Base-by-base conservation (phyloP, 2,888 invertebrate genomes). In the Eucriotettix oculatus region DNA sequence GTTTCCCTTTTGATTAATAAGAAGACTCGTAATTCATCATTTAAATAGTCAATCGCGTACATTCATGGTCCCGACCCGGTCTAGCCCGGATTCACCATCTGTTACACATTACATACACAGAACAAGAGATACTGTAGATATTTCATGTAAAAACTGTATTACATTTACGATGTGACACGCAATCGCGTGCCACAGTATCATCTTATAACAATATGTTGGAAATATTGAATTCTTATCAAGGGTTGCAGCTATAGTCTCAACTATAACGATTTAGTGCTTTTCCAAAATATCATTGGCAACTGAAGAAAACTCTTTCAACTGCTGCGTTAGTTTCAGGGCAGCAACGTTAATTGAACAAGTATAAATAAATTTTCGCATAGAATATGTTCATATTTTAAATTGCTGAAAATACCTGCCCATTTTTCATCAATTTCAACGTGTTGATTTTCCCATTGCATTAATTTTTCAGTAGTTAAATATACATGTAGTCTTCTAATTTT, bases 331-430 rank as follows among this genome's bases (percentile, higher is more conserved):
- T 60, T 58, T 61, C 65, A 52, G 64, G 65, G 58, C 65, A 66
- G 64, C 65, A 66, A 60, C 57, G 62, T 61, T 64, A 62, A 62
- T 65, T 65, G 64, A 61, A 65, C 61, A 60, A n/a, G n/a, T n/a
- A 66, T 58, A 62, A 64, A 60, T 64, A 65, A 64, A 66, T 66
- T 66, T 64, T 64, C 63, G 63, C 63, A 60, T 60, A 60, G 63
- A 62, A 66, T 66, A 60, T 65, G 61, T 64, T 66, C 65, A 61
- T 63, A 61, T 64, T 61, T 63, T 48, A 64, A 64, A 64, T 59
- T 60, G 58, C 42, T 63, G 42, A 64, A 63, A 58, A 65, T 63
- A 56, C 64, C 65, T 59, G 61, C 61, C 63, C 65, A 65, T 62
- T 61, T 65, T 63, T 65, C 62, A 60, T 64, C 65, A 63, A 64